Conservation (phyloP, 1,140 invertebrate species). For the Pollicipes pollicipes region DNA sequence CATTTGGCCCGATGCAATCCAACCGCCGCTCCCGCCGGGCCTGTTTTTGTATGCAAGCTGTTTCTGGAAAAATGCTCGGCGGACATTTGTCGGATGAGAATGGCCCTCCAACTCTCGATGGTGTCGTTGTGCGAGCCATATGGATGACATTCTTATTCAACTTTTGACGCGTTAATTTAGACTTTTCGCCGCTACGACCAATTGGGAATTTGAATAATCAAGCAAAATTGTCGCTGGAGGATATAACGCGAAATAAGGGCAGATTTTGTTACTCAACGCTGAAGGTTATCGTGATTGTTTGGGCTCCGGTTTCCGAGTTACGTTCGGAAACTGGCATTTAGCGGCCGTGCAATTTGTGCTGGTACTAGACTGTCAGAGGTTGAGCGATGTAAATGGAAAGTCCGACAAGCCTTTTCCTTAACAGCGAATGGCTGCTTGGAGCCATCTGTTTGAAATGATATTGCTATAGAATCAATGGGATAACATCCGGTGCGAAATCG, state of each 20-base stretch:
- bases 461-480: neutral
- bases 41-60: neutral
- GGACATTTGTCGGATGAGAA: neutral
- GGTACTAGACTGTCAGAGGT: neutral
- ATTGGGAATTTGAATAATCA: neutral
- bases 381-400: conserved; percentile 1
- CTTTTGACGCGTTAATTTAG: neutral
- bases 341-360: neutral
- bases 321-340: neutral
- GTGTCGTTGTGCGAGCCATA: neutral
- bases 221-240: neutral
- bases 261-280: neutral
- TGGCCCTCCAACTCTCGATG: neutral
- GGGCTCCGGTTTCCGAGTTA: neutral
- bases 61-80: neutral
- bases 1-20: neutral
- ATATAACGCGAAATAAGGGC: neutral
- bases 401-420: neutral
- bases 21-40: neutral
- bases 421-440: neutral
- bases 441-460: neutral
- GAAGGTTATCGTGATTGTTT: conserved; percentile 2
- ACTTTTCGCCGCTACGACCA: neutral
- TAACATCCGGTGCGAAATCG: neutral
- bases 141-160: neutral